These are phyloP conservation scores for Pipistrellus pygmaeus DNA, from an alignment of 2,797 vertebrate species.

Conservation along the genomic window DNA sequence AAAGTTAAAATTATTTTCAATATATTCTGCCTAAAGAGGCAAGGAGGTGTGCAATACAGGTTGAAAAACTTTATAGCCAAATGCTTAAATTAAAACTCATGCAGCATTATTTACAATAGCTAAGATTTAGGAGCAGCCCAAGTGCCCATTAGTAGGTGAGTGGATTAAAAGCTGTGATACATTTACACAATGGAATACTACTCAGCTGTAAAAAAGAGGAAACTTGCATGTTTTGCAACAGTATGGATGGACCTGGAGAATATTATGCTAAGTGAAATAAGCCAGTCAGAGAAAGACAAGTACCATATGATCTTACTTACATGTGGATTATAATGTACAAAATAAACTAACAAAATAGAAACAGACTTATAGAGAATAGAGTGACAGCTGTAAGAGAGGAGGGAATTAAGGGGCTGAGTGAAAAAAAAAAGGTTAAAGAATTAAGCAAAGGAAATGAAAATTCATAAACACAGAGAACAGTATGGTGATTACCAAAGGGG, in stretches of 20 bases:
- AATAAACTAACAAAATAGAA: not conserved
- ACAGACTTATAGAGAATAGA: not conserved
- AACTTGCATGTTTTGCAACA: not conserved
- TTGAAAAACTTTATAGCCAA: conserved; percentile 49
- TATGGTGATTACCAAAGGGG: not conserved
- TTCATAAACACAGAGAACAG: not conserved
- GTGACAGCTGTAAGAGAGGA: not conserved
- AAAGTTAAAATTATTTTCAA: conserved; percentile 50
- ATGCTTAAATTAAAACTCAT: conserved; percentile 44
- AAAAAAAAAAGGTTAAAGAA: not conserved
- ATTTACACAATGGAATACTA: not conserved
- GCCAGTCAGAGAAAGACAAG: not conserved
- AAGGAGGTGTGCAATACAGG: conserved; percentile 33
- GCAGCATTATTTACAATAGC: not conserved
- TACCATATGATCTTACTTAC: not conserved
- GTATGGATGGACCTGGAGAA: not conserved
- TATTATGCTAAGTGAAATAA: not conserved
- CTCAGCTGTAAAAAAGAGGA: not conserved
- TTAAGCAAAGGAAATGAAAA: not conserved
- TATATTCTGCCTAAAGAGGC: conserved; percentile 52
- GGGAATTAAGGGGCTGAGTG: not conserved
- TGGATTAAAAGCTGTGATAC: not conserved
- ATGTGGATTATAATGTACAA: not conserved
- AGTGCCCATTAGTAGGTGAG: not conserved
- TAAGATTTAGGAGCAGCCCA: not conserved